Conservation (phyloP, 2,797 vertebrate species). For the Lepus oiostolus region DNA sequence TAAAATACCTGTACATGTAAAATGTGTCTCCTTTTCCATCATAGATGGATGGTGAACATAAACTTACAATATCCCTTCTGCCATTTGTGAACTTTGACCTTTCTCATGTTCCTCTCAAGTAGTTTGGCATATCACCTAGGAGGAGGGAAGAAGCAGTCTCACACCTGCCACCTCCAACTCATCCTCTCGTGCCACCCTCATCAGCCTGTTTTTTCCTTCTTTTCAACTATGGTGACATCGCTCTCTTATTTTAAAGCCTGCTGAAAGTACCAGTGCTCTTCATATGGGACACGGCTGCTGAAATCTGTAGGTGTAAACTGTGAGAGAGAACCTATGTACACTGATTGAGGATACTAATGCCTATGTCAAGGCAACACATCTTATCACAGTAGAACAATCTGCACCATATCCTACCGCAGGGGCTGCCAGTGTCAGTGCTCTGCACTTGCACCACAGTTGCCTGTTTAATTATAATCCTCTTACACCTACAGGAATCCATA, state of each 20-base stretch:
- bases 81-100: background rate
- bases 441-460: background rate
- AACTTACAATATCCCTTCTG: background rate
- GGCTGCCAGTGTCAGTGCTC: background rate
- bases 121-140: too few species aligned
- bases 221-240: background rate
- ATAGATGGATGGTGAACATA: background rate
- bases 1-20: background rate
- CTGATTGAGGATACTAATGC: background rate
- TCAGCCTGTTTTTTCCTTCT: background rate
- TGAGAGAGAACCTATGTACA: accelerated
- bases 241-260: background rate
- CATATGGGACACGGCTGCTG: background rate
- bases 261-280: background rate
- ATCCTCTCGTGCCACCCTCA: background rate
- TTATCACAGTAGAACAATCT: background rate
- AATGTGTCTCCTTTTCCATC: background rate
- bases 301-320: background rate
- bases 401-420: background rate
- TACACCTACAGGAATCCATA: background rate
- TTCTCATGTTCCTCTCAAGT: background rate
- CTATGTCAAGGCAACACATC: background rate
- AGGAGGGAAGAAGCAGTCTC: background rate
- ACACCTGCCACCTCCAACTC: background rate
- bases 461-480: background rate